Percentiles rank a stretch among this genome's conserved stretches.
Evolutionary conservation across 1,140 invertebrate genomes (phyloP).

Genomic region (Lanistes nyassanus): DNA sequence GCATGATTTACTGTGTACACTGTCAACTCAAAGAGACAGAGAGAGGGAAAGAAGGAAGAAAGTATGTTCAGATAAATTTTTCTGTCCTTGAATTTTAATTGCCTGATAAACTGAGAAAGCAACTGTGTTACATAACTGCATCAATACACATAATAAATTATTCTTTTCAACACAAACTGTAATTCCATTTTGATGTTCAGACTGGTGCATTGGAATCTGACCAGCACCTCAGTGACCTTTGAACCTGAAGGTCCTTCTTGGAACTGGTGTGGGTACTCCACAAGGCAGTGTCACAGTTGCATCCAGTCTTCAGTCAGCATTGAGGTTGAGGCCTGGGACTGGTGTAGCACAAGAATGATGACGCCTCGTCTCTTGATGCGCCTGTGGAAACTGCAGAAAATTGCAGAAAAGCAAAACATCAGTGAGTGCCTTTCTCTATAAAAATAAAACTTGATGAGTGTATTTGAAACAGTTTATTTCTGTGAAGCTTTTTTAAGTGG

Average conservation of each 20-base stretch:
- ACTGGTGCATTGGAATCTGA: conserved; percentile 13
- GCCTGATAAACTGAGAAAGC: too few species aligned
- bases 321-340: conserved; percentile 36
- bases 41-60: too few species aligned
- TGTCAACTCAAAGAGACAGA: too few species aligned
- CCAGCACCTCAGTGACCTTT: conserved; percentile 9
- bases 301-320: neutral
- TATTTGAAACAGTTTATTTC: neutral
- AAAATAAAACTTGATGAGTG: neutral
- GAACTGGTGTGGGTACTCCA: conserved; percentile 24
- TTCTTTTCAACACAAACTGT: too few species aligned
- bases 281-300: conserved; percentile 30
- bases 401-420: conserved; percentile 21
- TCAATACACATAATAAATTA: too few species aligned
- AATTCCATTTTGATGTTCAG: neutral
- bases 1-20: too few species aligned
- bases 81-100: too few species aligned
- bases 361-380: conserved; percentile 27
- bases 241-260: conserved; percentile 9
- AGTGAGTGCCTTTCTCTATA: conserved; percentile 9
- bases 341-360: conserved; percentile 39
- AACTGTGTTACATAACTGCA: too few species aligned
- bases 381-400: conserved; percentile 21
- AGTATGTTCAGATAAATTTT: too few species aligned
- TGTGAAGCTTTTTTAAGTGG: neutral